A percentile compares a stretch with the other conserved stretches of the same genome.
Conservation (phyloP, 92 coral and sea anemone genomes). For the Parazoanthus atlanticus region DNA sequence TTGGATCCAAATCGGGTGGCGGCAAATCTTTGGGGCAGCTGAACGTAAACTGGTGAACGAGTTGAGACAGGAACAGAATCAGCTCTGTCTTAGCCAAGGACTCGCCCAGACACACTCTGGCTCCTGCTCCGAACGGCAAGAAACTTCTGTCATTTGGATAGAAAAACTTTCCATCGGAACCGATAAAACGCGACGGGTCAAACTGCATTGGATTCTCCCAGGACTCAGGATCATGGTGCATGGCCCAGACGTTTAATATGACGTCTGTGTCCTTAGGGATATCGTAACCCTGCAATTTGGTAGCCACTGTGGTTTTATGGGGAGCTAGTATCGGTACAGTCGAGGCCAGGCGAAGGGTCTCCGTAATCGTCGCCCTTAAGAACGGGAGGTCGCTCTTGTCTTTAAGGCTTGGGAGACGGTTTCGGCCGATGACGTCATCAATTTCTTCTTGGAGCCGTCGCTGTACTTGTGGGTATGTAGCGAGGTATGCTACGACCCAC, state of each 20-base stretch:
- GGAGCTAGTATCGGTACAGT: conserved; percentile 51
- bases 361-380: conserved; percentile 63
- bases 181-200: conserved; percentile 73
- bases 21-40: conserved; percentile 51
- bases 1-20: conserved; percentile 60
- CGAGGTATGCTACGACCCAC: conserved; percentile 62
- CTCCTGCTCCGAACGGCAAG: conserved; percentile 71
- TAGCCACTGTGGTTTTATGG: conserved; percentile 50
- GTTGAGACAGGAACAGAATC: conserved; percentile 61
- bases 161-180: conserved; percentile 55
- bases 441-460: conserved; percentile 59
- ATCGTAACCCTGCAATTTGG: conserved; percentile 57
- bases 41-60: conserved; percentile 62
- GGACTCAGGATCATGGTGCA: conserved; percentile 65
- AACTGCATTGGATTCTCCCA: conserved; percentile 65
- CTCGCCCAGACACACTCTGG: conserved; percentile 77
- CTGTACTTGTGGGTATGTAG: conserved; percentile 56
- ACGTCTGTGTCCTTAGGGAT: conserved; percentile 74
- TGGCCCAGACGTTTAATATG: conserved; percentile 72
- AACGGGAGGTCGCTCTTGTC: conserved; percentile 58
- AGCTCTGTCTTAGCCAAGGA: conserved; percentile 66
- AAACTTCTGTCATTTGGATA: conserved; percentile 58
- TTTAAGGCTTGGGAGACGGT: conserved; percentile 51
- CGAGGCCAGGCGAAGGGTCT: conserved; percentile 54
- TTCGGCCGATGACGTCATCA: conserved; percentile 49